Conservation (phyloP, 1,140 invertebrate genomes). For the Zaprionus vittiger region DNA sequence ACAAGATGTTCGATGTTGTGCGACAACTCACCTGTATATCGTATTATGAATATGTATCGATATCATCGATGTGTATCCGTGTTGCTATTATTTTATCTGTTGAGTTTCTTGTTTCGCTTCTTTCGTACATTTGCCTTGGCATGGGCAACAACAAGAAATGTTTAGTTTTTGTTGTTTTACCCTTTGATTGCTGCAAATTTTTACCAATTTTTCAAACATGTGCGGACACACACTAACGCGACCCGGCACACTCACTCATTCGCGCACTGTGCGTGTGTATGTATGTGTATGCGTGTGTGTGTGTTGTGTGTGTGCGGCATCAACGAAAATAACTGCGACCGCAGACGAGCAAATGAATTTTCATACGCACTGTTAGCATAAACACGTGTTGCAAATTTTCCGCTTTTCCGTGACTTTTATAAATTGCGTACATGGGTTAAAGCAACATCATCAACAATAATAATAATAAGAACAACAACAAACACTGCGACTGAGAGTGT, state of each 20-base stretch:
- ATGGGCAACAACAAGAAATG: neutral
- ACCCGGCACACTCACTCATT: conserved; percentile 21
- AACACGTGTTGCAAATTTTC: conserved; percentile 75
- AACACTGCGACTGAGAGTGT: conserved; percentile 39
- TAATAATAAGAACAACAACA: conserved; percentile 30
- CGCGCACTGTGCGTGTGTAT: conserved; percentile 23
- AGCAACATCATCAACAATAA: conserved; percentile 19
- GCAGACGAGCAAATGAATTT: conserved; percentile 44
- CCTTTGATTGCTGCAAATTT: conserved; percentile 9
- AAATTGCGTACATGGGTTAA: conserved; percentile 55
- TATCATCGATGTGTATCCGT: conserved; percentile 35
- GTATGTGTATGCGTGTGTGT: neutral
- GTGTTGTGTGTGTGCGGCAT: conserved; percentile 20
- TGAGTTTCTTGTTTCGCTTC: conserved; percentile 5
- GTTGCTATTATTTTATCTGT: conserved; percentile 16
- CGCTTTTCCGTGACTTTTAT: conserved; percentile 60
- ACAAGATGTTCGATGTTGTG: neutral
- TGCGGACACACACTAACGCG: conserved; percentile 32
- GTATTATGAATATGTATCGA: conserved; percentile 15
- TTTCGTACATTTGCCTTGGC: conserved; percentile 23
- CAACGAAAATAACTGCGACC: conserved; percentile 45
- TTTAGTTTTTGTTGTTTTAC: conserved; percentile 12
- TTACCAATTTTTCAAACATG: conserved; percentile 39
- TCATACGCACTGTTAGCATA: conserved; percentile 70
- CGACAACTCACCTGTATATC: conserved; percentile 1